Evolutionary conservation across 23 tunicate genomes (phyloP), one percentile per base, ranked within the genome.

Genomic region (Styela plicata): DNA sequence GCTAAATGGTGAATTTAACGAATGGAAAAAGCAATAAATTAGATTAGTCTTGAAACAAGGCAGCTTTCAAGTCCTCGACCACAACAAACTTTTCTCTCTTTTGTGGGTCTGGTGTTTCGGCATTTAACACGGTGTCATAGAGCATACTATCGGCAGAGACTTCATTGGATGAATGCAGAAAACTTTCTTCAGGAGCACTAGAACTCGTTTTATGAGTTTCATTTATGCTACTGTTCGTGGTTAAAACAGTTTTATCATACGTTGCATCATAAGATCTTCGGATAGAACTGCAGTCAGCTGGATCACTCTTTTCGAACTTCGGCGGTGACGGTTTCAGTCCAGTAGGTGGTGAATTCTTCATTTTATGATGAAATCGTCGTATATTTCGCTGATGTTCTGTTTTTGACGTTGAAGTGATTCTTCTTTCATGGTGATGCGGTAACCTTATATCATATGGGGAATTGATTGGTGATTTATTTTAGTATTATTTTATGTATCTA

Each of bases 31-130:
- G n/a, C n/a, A n/a, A n/a, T n/a, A n/a, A 1, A n/a, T n/a, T n/a
- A n/a, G n/a, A n/a, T 76, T 29, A 76, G 31, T 76, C 81, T 76
- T 76, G 81, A 1, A 76, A 76, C 64, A 76, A 44, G 66, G 81
- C 81, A 36, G 81, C 53, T 76, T 76, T 76, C 64, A 76, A 76
- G 31, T 76, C 81, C 31, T 76, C 81, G 22, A 76, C 81, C 21
- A 44, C 81, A 33, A 76, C 53, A 53, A 33, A 26, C 66, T 53
- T 76, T 0, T 27, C 57, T 13, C 1, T 67, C 22, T 18, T 67
- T 67, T 67, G 71, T 17, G 30, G 71, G 16, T 67, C 24, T 27
- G 31, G 30, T 16, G 31, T 67, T 25, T 67, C 71, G 18, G 31
- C 71, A 67, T 27, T 67, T 29, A 67, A 22, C 2, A 67, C 71